A percentile compares a stretch with the other conserved stretches of the same genome.
Conservation (phyloP, 53 echinoderm and acorn worm species). For the Actinopyga echinites region DNA sequence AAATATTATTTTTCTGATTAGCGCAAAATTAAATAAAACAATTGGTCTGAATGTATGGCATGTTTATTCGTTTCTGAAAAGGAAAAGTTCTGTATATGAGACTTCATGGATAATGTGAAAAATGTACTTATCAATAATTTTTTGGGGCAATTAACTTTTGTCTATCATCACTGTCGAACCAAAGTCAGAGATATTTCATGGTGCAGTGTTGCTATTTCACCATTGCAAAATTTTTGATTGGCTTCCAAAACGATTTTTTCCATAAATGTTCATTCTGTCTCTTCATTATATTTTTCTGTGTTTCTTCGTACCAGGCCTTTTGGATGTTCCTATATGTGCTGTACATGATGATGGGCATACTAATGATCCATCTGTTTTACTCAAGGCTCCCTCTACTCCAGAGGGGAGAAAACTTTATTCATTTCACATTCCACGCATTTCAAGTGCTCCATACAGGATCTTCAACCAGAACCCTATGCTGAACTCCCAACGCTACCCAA, state of each 20-base stretch:
- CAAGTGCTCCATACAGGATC: slow-evolving; percentile 61
- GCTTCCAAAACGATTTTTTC: too few species aligned
- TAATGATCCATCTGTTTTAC: slow-evolving; percentile 4
- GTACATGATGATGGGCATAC: slow-evolving; percentile 72
- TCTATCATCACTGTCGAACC: too few species aligned
- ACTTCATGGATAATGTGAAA: too few species aligned
- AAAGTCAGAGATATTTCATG: too few species aligned
- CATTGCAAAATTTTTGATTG: background rate
- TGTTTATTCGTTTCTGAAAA: too few species aligned
- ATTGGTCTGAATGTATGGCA: too few species aligned
- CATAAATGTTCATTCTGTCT: too few species aligned
- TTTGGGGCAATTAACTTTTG: too few species aligned
- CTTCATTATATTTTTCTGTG: background rate
- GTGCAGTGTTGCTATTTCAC: background rate
- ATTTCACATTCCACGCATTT: slow-evolving; percentile 66
- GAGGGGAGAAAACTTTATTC: slow-evolving; percentile 69
- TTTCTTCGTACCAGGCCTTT: slow-evolving; percentile 66
- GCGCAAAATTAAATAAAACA: too few species aligned
- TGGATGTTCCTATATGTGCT: slow-evolving; percentile 85
- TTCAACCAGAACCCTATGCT: slow-evolving; percentile 81
- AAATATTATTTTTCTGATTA: too few species aligned
- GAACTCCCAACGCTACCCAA: slow-evolving; percentile 80
- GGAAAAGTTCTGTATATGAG: too few species aligned
- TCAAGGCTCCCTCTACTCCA: slow-evolving; percentile 62
- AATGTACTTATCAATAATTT: too few species aligned